phyloP scores from a whole-genome alignment of 2,888 invertebrate genomes.

The Orthosia cruda region DNA sequence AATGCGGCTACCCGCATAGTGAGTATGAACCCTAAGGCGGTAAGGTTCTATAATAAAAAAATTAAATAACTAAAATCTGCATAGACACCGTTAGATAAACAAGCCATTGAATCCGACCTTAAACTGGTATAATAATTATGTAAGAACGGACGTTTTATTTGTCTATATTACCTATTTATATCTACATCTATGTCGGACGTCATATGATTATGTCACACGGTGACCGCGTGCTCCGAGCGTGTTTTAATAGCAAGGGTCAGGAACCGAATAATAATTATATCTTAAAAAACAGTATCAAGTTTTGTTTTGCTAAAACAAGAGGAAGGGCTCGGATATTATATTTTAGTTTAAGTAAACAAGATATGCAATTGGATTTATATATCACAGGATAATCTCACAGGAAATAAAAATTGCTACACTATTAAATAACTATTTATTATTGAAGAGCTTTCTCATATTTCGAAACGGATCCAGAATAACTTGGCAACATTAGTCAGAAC shows the following conservation, averaged over 20 bases:
- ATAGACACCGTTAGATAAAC: not conserved
- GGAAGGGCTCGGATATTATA: not conserved
- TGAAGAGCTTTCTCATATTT: too few relatives aligned
- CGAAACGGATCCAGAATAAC: too few relatives aligned
- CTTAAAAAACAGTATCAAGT: not conserved
- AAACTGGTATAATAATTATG: slow-evolving; percentile 27
- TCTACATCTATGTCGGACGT: slow-evolving; percentile 16
- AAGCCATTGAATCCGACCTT: slow-evolving; percentile 9
- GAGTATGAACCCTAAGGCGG: too few relatives aligned
- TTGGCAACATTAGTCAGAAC: too few relatives aligned
- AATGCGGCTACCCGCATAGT: too few relatives aligned
- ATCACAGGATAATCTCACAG: too few relatives aligned
- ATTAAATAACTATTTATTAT: too few relatives aligned
- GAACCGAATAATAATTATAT: slow-evolving; percentile 4
- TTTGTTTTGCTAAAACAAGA: not conserved
- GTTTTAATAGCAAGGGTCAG: slow-evolving; percentile 14
- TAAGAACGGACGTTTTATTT: not conserved
- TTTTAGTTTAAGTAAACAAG: too few relatives aligned
- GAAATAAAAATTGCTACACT: too few relatives aligned
- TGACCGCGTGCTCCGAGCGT: slow-evolving; percentile 23
- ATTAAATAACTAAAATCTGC: slow-evolving; percentile 4
- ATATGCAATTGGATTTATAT: too few relatives aligned
- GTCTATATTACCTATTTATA: not conserved
- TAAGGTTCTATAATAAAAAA: not conserved
- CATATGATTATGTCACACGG: slow-evolving; percentile 39